Evolutionary conservation across 2,797 vertebrate species (phyloP), one percentile per base, ranked within the genome.

Genomic region (Pangasius sanitwongsei): DNA sequence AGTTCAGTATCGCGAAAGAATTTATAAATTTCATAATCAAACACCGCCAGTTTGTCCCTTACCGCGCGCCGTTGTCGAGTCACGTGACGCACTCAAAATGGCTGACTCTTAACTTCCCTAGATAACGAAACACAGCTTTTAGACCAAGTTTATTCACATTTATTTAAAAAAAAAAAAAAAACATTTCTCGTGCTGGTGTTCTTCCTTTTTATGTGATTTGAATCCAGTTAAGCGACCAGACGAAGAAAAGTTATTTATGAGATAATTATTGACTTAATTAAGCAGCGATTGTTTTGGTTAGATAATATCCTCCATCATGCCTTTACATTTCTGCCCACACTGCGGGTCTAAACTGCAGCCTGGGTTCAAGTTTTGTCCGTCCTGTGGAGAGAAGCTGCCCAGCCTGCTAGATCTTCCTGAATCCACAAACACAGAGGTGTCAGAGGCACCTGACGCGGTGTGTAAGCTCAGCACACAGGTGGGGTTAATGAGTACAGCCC

Each of bases 341-440:
- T 99, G 98, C 93, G 97, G 98, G 89, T 89, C 93, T 74, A 95
- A 94, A 91, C 91, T 97, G 78, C 92, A 97, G 91, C 92, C 94
- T 2, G 59, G 72, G 0, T 99, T 97, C 92, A 96, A 90, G 72
- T 99, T 98, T 90, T 99, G 98, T 92, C 98, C 98, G 0, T 94
- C 94, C 0, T 98, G 98, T 61, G 98, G 98, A 7, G 92, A 93
- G 48, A 94, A 93, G 90, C 92, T 98, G 63, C 96, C 96, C 8
- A 69, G 89, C 74, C 15, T 75, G n/a, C 50, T 8, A 25, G 91
- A 93, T 13, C 18, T 4, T 8, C 70, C 85, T 37, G 86, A 61
- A 20, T 11, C 37, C 37, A 48, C 81, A 28, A 5, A 31, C 44
- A 44, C 41, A 0, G 41, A 5, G 44, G 2, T 20, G 44, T 18